Conservation (phyloP, 2,797 vertebrate species). For the Paramormyrops hopkinsi region DNA sequence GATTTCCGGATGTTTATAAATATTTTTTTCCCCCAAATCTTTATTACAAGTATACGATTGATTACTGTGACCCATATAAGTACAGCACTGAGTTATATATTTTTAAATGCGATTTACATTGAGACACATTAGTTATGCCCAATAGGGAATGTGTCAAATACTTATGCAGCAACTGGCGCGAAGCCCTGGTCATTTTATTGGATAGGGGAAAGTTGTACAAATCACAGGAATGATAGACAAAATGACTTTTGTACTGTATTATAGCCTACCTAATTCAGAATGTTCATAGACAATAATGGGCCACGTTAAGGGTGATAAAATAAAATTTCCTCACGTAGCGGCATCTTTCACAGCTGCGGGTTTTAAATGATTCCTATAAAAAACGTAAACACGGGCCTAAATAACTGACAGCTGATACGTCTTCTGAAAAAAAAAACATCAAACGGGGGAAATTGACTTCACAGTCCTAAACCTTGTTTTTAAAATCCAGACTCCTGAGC, state of each 20-base stretch:
- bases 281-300: not conserved
- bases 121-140: not conserved
- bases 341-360: not conserved
- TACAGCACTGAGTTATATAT: not conserved
- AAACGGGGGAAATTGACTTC: not conserved
- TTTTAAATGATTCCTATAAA: not conserved
- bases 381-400: not conserved
- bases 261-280: not conserved
- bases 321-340: not conserved
- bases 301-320: not conserved
- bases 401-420: not conserved
- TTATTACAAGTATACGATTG: not conserved
- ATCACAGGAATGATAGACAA: not conserved
- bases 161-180: not conserved
- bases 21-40: not conserved
- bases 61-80: not conserved
- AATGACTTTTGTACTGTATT: not conserved
- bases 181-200: not conserved
- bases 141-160: not conserved
- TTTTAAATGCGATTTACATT: not conserved
- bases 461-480: not conserved
- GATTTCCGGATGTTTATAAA: not conserved
- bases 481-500: not conserved
- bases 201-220: not conserved
- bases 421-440: not conserved